phyloP scores from a whole-genome alignment of 2,888 invertebrate species.

The Nebria brevicollis region DNA sequence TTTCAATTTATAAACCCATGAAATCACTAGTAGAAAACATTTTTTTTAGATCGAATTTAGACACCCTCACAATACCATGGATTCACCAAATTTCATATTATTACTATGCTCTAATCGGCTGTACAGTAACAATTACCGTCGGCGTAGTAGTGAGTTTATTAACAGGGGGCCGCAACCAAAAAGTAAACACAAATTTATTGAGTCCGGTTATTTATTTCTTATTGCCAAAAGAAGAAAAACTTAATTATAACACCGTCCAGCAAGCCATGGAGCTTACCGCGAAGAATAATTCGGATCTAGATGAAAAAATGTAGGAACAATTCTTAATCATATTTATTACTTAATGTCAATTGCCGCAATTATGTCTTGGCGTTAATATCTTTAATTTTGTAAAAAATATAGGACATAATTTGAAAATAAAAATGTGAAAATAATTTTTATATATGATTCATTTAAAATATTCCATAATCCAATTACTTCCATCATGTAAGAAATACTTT shows the following conservation, averaged over 20 bases:
- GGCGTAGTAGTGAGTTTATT: slow-evolving; percentile 45
- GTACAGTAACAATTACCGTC: slow-evolving; percentile 24
- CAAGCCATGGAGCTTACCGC: neutral
- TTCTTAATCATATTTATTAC: neutral
- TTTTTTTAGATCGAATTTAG: neutral
- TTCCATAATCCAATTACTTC: neutral
- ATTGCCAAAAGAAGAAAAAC: slow-evolving; percentile 26
- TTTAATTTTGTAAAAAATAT: no score
- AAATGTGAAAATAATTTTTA: neutral
- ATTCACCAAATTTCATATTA: slow-evolving; percentile 49
- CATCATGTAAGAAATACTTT: neutral
- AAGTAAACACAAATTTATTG: neutral
- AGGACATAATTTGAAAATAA: neutral
- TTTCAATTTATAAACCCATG: no score
- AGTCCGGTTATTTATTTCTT: slow-evolving; percentile 20
- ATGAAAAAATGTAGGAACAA: neutral
- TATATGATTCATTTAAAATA: neutral
- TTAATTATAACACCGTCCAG: slow-evolving; percentile 6
- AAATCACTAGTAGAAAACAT: neutral
- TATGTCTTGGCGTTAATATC: no score
- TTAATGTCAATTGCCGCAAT: neutral
- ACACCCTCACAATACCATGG: slow-evolving; percentile 24
- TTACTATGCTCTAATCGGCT: slow-evolving; percentile 43
- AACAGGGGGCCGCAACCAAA: slow-evolving; percentile 26
- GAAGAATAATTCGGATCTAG: neutral